Evolutionary conservation across 2,888 invertebrate species (phyloP).

Genomic region (Apeira syringaria): DNA sequence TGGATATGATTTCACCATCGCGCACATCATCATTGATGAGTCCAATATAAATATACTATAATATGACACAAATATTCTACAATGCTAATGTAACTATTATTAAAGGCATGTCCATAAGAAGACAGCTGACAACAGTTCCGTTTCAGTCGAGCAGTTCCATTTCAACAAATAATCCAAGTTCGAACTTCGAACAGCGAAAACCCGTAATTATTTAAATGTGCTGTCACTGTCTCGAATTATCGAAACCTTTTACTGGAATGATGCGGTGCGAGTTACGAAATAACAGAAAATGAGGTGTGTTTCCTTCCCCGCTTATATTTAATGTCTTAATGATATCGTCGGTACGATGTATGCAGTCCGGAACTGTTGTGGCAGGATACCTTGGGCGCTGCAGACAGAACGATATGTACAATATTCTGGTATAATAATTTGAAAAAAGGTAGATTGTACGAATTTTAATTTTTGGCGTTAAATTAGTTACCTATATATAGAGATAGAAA

Average conservation of each 20-base stretch:
- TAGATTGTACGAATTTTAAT: too few species aligned
- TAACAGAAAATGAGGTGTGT: conserved; percentile 61
- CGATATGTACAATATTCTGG: conserved; percentile 20
- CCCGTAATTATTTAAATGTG: conserved; percentile 26
- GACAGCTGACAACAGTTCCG: conserved; percentile 9
- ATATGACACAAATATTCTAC: too few species aligned
- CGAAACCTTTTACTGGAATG: conserved; percentile 54
- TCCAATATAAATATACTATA: too few species aligned
- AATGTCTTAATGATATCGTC: conserved; percentile 76
- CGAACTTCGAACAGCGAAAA: conserved; percentile 6
- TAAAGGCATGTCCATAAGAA: conserved; percentile 1
- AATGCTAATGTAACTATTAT: too few species aligned
- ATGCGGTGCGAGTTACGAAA: conserved; percentile 58
- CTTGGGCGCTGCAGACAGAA: conserved; percentile 32
- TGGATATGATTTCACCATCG: too few species aligned
- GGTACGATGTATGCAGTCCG: conserved; percentile 70
- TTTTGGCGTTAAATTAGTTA: too few species aligned
- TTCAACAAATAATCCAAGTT: conserved; percentile 6
- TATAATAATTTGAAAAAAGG: too few species aligned
- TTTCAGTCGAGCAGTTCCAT: conserved; percentile 4
- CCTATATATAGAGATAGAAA: too few species aligned
- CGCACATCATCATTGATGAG: too few species aligned
- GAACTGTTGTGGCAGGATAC: conserved; percentile 53
- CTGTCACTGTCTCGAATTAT: conserved; percentile 32
- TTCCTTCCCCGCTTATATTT: conserved; percentile 53